Conservation (phyloP, 1,140 invertebrate genomes). For the Chironomus tepperi region DNA sequence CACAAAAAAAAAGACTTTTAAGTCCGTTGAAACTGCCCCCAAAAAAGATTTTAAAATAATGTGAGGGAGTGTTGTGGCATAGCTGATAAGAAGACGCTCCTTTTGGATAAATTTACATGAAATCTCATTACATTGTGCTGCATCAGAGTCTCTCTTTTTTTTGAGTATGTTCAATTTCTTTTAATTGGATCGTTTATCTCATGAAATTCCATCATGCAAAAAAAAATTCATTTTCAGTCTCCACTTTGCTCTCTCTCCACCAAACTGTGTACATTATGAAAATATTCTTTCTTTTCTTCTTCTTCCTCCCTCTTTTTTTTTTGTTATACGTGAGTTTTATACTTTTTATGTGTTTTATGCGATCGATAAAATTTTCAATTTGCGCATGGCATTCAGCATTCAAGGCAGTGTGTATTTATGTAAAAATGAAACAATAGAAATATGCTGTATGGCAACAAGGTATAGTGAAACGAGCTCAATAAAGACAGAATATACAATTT, state of each 20-base stretch:
- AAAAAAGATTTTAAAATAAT: background rate
- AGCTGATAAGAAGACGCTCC: background rate
- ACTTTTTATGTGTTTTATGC: constrained; percentile 20
- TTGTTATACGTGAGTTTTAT: constrained; percentile 19
- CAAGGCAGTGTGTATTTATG: constrained; percentile 16
- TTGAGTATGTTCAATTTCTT: background rate
- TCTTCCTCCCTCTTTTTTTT: background rate
- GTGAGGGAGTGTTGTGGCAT: background rate
- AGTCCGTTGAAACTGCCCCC: background rate
- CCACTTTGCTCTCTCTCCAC: background rate
- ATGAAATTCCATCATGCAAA: background rate
- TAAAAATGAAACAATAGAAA: constrained; percentile 23
- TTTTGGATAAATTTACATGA: background rate
- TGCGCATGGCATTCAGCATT: constrained; percentile 21
- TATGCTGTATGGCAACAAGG: constrained; percentile 16
- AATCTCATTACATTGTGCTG: background rate
- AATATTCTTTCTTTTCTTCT: constrained; percentile 16
- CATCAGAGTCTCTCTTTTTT: background rate
- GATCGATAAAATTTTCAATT: constrained; percentile 23
- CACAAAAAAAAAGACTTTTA: background rate
- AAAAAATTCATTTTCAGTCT: background rate
- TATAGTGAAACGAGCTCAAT: background rate
- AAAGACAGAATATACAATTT: constrained; percentile 4
- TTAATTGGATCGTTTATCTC: constrained; percentile 9
- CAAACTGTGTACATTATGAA: background rate